Evolutionary conservation across 2,797 vertebrate species (phyloP).

Genomic region (Adrianichthys oophorus): DNA sequence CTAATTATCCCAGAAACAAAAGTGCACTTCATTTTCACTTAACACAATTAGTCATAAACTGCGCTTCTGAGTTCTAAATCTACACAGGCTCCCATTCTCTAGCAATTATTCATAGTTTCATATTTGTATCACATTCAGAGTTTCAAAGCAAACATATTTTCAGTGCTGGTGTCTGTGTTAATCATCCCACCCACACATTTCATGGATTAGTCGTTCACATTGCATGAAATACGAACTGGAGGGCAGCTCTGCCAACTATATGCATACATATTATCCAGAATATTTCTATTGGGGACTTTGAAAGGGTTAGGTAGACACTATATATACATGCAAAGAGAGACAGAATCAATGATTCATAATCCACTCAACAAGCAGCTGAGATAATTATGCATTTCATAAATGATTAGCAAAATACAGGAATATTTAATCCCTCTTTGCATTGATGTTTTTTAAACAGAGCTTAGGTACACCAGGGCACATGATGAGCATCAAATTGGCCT

Average conservation of each 20-base stretch:
- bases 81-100: slow-evolving; percentile 76
- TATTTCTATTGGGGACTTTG: slow-evolving; percentile 71
- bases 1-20: slow-evolving; percentile 83
- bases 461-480: slow-evolving; percentile 71
- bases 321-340: slow-evolving; percentile 58
- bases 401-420: slow-evolving; percentile 83
- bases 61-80: slow-evolving; percentile 78
- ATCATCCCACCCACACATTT: slow-evolving; percentile 83
- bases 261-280: slow-evolving; percentile 69
- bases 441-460: slow-evolving; percentile 75
- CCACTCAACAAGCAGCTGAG: slow-evolving; percentile 76
- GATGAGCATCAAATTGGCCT: slow-evolving; percentile 78
- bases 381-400: slow-evolving; percentile 83
- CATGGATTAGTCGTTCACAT: slow-evolving; percentile 81
- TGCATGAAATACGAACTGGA: slow-evolving; percentile 73
- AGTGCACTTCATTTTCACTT: slow-evolving; percentile 85
- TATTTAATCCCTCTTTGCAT: slow-evolving; percentile 79
- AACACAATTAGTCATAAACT: slow-evolving; percentile 86
- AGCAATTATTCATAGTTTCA: slow-evolving; percentile 84
- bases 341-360: slow-evolving; percentile 77
- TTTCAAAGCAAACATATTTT: slow-evolving; percentile 84
- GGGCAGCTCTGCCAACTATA: slow-evolving; percentile 76
- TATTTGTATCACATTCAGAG: slow-evolving; percentile 79
- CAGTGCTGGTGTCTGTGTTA: slow-evolving; percentile 78
- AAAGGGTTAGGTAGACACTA: slow-evolving; percentile 74